These are phyloP conservation scores for human (Homo sapiens) DNA, from an alignment of 2,113 vertebrate species.

Conservation along the genomic window DNA sequence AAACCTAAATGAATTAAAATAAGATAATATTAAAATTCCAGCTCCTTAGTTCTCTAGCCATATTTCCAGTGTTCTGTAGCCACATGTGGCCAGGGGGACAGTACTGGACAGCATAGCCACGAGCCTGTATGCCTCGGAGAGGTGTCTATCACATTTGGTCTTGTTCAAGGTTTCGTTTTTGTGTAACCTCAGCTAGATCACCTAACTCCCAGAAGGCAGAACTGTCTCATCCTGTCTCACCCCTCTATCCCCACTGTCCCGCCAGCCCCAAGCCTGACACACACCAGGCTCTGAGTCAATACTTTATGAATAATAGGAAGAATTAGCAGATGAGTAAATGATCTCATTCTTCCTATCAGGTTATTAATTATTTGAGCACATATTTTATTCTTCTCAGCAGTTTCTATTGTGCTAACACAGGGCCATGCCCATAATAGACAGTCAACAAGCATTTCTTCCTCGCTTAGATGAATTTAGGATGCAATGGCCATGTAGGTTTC, in stretches of 20 bases:
- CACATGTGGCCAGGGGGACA: rapidly evolving
- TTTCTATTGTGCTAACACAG: background rate
- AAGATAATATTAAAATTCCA: background rate
- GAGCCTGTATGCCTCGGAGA: background rate
- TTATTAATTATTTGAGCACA: background rate
- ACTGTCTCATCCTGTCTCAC: background rate
- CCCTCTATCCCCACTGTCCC: background rate
- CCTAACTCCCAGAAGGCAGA: background rate
- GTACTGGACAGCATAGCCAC: rapidly evolving
- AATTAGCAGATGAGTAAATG: background rate
- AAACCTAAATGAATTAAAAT: background rate
- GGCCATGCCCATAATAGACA: background rate
- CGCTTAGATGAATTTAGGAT: background rate
- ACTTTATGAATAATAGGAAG: background rate
- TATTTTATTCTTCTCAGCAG: background rate
- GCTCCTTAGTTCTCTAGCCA: background rate
- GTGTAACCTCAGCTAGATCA: background rate
- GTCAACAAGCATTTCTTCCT: background rate
- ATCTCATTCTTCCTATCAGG: background rate
- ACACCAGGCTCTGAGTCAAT: background rate
- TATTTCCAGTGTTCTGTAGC: too few species aligned
- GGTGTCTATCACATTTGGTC: background rate
- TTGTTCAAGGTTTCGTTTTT: background rate
- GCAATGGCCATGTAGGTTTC: background rate
- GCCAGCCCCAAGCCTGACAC: background rate